These are phyloP conservation scores for Otis tarda DNA, from an alignment of 2,113 vertebrate species.

Conservation along the genomic window DNA sequence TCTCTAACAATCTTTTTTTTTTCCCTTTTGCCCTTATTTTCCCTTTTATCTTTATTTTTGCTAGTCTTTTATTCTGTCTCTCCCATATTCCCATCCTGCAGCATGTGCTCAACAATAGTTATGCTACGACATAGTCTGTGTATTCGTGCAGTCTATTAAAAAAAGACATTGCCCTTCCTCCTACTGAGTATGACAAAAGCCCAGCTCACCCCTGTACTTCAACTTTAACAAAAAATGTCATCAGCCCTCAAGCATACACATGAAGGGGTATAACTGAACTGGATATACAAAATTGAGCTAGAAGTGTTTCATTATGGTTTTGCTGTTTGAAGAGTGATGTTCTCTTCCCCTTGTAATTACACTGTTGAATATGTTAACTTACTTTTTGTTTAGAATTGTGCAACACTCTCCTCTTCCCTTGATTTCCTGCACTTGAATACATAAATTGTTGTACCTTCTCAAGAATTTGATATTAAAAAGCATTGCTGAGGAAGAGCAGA, in stretches of 20 bases:
- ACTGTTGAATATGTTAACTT: not conserved
- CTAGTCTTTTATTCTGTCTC: not conserved
- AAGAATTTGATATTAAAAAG: not conserved
- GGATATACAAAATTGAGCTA: not conserved
- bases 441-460: not conserved
- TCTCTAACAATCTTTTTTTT: not conserved
- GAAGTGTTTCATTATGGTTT: not conserved
- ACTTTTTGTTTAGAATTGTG: not conserved
- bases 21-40: not conserved
- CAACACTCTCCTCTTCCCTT: not conserved
- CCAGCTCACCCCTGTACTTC: not conserved
- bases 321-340: not conserved
- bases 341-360: not conserved
- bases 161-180: not conserved
- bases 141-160: not conserved
- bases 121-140: not conserved
- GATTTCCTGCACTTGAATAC: not conserved
- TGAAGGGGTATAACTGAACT: not conserved
- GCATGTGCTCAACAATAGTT: not conserved
- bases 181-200: not conserved
- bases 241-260: not conserved
- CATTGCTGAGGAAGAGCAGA: not conserved
- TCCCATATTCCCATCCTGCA: not conserved
- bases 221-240: not conserved
- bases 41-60: not conserved